Evolutionary conservation across 2,888 invertebrate genomes (phyloP).

Genomic region (Caenorhabditis angaria): DNA sequence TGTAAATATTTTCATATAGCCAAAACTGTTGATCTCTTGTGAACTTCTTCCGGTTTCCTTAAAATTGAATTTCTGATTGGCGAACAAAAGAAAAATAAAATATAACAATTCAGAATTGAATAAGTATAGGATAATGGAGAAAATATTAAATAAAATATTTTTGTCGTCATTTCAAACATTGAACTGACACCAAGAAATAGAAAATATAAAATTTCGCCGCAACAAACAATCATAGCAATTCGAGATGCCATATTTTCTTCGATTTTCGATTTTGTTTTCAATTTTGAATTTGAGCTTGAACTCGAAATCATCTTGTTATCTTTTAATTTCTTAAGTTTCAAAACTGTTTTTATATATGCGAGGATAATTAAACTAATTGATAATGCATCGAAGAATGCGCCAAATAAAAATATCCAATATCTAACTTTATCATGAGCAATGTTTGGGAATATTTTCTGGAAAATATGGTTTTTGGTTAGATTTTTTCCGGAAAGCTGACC

Average conservation of each 20-base stretch:
- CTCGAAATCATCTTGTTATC: no score
- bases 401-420: background rate
- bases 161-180: background rate
- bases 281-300: no score
- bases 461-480: background rate
- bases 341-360: background rate
- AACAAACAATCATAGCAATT: background rate
- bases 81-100: background rate
- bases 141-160: background rate
- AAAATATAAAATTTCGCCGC: background rate
- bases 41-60: no score
- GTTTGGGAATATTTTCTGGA: background rate
- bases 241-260: constrained; percentile 15
- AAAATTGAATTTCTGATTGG: background rate
- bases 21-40: no score
- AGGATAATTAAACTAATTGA: background rate
- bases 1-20: no score
- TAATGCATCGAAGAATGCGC: background rate
- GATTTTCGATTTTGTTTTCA: constrained; percentile 12
- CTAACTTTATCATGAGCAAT: background rate
- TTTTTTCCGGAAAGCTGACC: background rate
- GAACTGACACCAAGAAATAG: background rate
- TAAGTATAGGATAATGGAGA: background rate
- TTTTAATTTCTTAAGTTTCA: background rate
- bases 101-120: background rate